Base-by-base conservation (phyloP, 2,797 vertebrate species). In the Rhinogobio ventralis region DNA sequence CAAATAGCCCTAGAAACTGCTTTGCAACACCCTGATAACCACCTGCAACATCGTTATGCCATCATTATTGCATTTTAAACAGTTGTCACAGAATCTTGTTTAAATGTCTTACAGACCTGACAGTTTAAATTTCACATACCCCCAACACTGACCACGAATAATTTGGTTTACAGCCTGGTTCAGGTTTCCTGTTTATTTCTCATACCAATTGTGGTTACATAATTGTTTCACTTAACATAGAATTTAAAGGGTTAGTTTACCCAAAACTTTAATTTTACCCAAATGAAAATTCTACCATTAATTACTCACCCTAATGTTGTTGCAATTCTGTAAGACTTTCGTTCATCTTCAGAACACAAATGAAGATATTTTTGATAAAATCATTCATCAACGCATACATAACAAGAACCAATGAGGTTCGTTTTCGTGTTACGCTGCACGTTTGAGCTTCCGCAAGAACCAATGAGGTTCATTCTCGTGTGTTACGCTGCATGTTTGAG, bases 151-250 rank as follows among this genome's bases (percentile, higher is more conserved):
- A 39, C 6, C 20, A 57, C 20, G 23, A 25, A 60, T 57, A 8
- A n/a, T 25, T 53, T 57, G 28, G 20, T 76, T 57, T 39, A 76
- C 3, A 25, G 23, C 53, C 30, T 68, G 20, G 10, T 53, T n/a
- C 9, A 20, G 1, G 10, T 81, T 81, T 81, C 53, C 67, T 60
- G n/a, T 72, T 62, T 49, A 42, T 69, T 33, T 82, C 7, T n/a
- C 6, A 5, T 68, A 20, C 5, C 28, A 66, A 14, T 25, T 45
- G n/a, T 45, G n/a, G 36, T 45, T 20, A 57, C 17, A 14, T 57
- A 13, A 0, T 28, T 17, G 67, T 49, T 49, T 39, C 28, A 51
- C 2, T 51, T 74, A 74, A n/a, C 19, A 72, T 4, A 45, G 33
- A 55, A 71, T 20, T 57, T 13, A 19, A 57, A 57, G 23, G 53